phyloP scores from a whole-genome alignment of 2,113 vertebrate species.

The Maylandia zebra region DNA sequence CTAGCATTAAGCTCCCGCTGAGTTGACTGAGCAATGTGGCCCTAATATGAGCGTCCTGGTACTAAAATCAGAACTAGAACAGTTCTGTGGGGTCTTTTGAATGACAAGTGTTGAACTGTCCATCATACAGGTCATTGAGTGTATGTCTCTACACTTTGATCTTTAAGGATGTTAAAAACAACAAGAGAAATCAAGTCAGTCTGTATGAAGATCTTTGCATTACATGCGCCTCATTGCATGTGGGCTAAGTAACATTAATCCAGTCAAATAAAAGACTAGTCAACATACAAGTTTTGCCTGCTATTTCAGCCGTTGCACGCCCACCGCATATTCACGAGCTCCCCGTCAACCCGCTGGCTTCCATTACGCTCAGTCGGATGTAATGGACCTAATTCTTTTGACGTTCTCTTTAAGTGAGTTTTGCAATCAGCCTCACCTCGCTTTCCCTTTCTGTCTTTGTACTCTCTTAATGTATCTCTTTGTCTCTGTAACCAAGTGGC shows the following conservation, averaged over 20 bases:
- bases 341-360: conserved; percentile 44
- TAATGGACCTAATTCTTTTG: conserved; percentile 34
- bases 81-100: background rate
- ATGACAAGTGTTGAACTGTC: conserved; percentile 16
- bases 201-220: conserved; percentile 10
- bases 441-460: background rate
- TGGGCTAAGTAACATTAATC: conserved; percentile 44
- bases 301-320: conserved; percentile 30
- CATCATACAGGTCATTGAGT: conserved; percentile 38
- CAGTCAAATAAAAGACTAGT: conserved; percentile 59
- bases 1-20: background rate
- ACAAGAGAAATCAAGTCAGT: background rate
- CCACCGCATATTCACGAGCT: conserved; percentile 42
- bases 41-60: conserved; percentile 1
- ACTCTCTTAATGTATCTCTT: background rate
- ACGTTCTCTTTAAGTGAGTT: conserved; percentile 32
- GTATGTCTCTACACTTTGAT: conserved; percentile 28
- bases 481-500: background rate
- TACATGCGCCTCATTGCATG: conserved; percentile 9
- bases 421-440: background rate
- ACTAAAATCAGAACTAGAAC: conserved; percentile 12
- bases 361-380: conserved; percentile 17
- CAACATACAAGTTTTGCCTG: conserved; percentile 39
- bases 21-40: conserved; percentile 8
- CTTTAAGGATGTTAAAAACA: conserved; percentile 7